Evolutionary conservation across 2,797 vertebrate species (phyloP).

Genomic region (Dromococcyx pavoninus): DNA sequence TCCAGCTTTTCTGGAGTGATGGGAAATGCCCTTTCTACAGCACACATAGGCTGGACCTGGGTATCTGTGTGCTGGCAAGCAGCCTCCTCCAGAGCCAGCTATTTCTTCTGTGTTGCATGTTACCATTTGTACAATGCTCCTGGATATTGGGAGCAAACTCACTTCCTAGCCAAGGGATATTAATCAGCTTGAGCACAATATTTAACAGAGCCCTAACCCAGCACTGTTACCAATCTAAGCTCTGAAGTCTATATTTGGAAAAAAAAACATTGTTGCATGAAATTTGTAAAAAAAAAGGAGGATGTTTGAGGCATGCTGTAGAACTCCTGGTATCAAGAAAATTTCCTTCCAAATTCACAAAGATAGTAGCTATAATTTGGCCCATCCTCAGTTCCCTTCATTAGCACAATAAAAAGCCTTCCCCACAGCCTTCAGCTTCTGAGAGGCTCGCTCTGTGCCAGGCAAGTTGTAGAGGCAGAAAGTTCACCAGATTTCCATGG

Average conservation of each 20-base stretch:
- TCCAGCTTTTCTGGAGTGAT: background rate
- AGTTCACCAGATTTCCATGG: background rate
- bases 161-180: background rate
- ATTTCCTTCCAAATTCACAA: background rate
- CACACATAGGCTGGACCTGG: accelerated
- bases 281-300: background rate
- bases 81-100: background rate
- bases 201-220: background rate
- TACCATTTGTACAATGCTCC: background rate
- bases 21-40: background rate
- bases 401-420: background rate
- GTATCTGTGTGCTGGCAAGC: background rate
- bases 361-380: background rate
- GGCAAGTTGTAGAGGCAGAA: background rate
- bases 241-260: accelerated
- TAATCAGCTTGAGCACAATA: background rate
- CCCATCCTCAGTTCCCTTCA: too few species aligned
- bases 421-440: accelerated
- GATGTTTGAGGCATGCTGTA: background rate
- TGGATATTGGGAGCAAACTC: background rate
- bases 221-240: background rate
- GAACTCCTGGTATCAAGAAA: background rate
- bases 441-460: accelerated
- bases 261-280: background rate
- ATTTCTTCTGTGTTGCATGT: accelerated